Conservation (phyloP, 2,888 invertebrate genomes). For the Ecliptopera silaceata region DNA sequence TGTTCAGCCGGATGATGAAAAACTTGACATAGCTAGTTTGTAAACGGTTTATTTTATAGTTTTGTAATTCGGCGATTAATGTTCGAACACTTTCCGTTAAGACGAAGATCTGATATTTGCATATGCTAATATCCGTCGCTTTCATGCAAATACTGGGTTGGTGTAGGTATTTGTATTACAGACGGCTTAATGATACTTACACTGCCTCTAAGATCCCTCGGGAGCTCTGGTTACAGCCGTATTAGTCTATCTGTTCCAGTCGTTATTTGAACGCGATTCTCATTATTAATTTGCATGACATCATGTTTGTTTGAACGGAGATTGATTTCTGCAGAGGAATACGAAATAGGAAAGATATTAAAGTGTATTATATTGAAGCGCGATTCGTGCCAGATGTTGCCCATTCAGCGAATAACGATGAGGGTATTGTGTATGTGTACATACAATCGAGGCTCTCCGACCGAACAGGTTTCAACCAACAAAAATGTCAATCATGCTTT, state of each 20-base stretch:
- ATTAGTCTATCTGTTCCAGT: conserved; percentile 57
- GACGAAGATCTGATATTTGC: conserved; percentile 73
- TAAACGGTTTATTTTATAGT: conserved; percentile 49
- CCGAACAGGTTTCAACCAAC: conserved; percentile 50
- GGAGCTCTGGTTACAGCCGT: conserved; percentile 46
- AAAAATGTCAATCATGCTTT: conserved; percentile 57
- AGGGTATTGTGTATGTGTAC: conserved; percentile 27
- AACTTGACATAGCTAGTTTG: conserved; percentile 46
- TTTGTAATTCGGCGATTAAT: conserved; percentile 54
- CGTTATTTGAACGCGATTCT: conserved; percentile 42
- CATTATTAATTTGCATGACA: conserved; percentile 47
- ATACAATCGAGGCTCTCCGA: conserved; percentile 38
- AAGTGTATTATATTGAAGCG: conserved; percentile 13
- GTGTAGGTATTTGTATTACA: conserved; percentile 75
- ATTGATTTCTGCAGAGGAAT: conserved; percentile 28
- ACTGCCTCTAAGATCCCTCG: conserved; percentile 60
- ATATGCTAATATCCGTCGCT: conserved; percentile 79
- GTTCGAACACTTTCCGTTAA: conserved; percentile 67
- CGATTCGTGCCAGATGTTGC: conserved; percentile 31
- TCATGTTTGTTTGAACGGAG: conserved; percentile 27
- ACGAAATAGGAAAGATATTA: conserved; percentile 21
- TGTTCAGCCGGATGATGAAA: conserved; percentile 43
- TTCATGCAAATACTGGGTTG: conserved; percentile 76
- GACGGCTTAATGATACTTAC: conserved; percentile 75
- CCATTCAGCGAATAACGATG: conserved; percentile 22